phyloP scores from a whole-genome alignment of 2,113 vertebrate genomes.

The Baryphthengus martii region DNA sequence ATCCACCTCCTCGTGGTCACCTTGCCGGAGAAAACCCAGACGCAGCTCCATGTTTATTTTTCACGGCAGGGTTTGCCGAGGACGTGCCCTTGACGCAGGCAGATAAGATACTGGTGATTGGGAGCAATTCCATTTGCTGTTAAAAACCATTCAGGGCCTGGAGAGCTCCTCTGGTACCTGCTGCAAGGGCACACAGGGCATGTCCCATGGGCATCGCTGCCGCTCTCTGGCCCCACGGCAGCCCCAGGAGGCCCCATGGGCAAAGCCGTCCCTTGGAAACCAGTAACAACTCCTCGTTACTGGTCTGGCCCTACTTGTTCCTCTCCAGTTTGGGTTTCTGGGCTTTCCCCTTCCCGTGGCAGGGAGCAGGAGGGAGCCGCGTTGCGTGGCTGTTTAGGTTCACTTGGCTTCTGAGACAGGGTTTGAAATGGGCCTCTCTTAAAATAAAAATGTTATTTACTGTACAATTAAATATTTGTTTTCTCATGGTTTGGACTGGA shows the following conservation, averaged over 20 bases:
- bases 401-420: neutral
- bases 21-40: neutral
- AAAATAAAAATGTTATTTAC: slow-evolving; percentile 21
- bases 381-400: neutral
- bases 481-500: neutral
- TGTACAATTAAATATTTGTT: slow-evolving; percentile 19
- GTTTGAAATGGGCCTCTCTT: neutral
- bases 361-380: neutral
- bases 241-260: neutral
- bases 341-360: neutral
- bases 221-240: neutral
- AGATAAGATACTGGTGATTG: neutral
- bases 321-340: neutral
- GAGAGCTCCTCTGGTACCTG: neutral
- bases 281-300: neutral
- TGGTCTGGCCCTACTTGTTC: neutral
- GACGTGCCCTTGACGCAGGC: neutral
- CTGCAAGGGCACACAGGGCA: neutral
- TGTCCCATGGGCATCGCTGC: too few species aligned
- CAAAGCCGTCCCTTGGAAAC: neutral
- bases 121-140: neutral
- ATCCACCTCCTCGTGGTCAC: neutral
- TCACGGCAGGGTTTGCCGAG: neutral
- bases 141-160: neutral
- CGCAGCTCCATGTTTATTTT: neutral